Evolutionary conservation across 2,113 vertebrate genomes (phyloP).

Genomic region (Andinoacara biseriatus): DNA sequence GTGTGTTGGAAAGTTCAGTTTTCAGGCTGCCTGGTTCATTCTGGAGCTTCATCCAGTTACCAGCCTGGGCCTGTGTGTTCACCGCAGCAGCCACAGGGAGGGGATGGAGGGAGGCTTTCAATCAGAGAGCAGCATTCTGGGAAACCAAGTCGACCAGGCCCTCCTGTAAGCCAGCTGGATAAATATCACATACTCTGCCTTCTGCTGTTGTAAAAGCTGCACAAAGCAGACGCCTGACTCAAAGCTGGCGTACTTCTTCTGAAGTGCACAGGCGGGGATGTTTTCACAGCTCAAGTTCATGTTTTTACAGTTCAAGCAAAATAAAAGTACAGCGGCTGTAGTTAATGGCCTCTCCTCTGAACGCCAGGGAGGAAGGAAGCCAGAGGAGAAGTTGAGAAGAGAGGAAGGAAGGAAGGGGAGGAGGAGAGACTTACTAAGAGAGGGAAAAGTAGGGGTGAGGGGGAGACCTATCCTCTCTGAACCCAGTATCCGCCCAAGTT

Average conservation of each 20-base stretch:
- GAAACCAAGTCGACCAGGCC: constrained; percentile 45
- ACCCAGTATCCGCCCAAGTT: constrained; percentile 46
- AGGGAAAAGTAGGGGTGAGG: constrained; percentile 8
- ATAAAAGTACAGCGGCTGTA: neutral
- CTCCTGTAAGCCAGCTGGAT: constrained; percentile 30
- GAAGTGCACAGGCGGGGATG: constrained; percentile 7
- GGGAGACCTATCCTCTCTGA: constrained; percentile 6
- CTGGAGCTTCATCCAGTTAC: constrained; percentile 28
- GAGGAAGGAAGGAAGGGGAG: constrained; percentile 40
- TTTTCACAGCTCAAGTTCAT: constrained; percentile 25
- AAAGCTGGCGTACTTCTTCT: neutral
- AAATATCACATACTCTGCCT: constrained; percentile 45
- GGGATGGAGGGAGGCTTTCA: constrained; percentile 47
- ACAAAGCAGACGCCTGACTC: constrained; percentile 27
- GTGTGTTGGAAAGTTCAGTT: neutral
- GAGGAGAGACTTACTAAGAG: constrained; percentile 15
- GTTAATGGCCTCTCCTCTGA: constrained; percentile 18
- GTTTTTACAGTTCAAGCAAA: constrained; percentile 38
- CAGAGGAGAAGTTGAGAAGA: constrained; percentile 25
- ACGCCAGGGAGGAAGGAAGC: constrained; percentile 37
- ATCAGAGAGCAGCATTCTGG: constrained; percentile 59
- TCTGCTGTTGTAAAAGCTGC: constrained; percentile 35
- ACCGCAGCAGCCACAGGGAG: constrained; percentile 60
- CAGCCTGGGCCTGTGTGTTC: constrained; percentile 50
- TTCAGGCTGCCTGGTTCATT: constrained; percentile 4